Evolutionary conservation across 2,797 vertebrate genomes (phyloP).

Genomic region (Enteromius radiatus): DNA sequence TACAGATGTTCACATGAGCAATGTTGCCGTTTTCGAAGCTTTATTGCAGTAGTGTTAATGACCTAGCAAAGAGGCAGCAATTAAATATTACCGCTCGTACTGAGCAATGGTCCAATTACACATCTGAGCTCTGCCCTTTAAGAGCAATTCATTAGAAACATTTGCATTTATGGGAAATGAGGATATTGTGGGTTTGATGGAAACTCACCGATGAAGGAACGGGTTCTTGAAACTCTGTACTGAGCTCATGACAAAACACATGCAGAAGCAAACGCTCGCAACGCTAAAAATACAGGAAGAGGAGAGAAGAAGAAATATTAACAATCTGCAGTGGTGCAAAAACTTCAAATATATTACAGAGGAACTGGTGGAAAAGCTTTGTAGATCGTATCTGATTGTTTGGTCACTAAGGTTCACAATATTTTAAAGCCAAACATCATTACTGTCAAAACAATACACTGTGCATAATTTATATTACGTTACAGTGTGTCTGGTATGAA

Average conservation of each 20-base stretch:
- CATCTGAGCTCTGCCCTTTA: constrained; percentile 7
- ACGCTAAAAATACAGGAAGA: constrained; percentile 78
- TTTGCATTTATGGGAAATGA: constrained; percentile 14
- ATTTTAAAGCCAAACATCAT: not conserved
- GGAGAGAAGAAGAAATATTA: constrained; percentile 11
- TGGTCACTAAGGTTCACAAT: not conserved
- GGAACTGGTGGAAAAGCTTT: not conserved
- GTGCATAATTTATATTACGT: too few relatives aligned
- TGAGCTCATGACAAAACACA: constrained; percentile 96
- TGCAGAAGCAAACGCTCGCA: constrained; percentile 96
- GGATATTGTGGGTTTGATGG: constrained; percentile 13
- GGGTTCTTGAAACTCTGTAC: constrained; percentile 95
- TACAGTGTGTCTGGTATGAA: not conserved
- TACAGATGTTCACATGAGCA: not conserved
- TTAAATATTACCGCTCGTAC: not conserved
- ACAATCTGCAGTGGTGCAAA: not conserved
- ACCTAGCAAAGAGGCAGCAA: constrained; percentile 4
- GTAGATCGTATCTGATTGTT: not conserved
- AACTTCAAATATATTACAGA: not conserved
- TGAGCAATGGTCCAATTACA: constrained; percentile 10
- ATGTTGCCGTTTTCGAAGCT: not conserved
- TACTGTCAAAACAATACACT: not conserved
- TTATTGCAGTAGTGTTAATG: not conserved
- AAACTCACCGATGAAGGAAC: constrained; percentile 90
- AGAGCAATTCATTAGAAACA: not conserved